Percentiles rank a stretch among this genome's conserved stretches.
Evolutionary conservation across 2,113 vertebrate genomes (phyloP).

Genomic region (Brachyistius frenatus): DNA sequence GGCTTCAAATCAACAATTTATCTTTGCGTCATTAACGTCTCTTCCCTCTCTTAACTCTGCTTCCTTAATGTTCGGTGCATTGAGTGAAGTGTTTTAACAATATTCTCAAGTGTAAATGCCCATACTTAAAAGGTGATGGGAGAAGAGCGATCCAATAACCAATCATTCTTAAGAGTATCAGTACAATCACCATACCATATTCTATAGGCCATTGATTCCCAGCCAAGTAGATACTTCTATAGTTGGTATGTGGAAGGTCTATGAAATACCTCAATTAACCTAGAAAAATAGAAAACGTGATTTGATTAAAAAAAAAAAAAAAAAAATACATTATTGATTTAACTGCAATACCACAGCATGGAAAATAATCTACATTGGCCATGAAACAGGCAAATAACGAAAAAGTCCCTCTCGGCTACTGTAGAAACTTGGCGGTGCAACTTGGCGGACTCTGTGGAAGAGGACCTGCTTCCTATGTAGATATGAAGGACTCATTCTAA

Average conservation of each 20-base stretch:
- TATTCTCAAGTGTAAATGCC: conserved; percentile 54
- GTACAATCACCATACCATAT: conserved; percentile 6
- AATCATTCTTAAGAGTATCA: conserved; percentile 11
- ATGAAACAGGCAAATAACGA: too few species aligned
- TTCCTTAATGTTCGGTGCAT: conserved; percentile 36
- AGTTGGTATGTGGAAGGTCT: not conserved
- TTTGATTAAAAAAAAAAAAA: not conserved
- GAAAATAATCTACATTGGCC: too few species aligned
- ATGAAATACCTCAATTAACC: not conserved
- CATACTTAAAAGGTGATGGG: conserved; percentile 16
- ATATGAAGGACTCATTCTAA: too few species aligned
- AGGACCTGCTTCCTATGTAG: too few species aligned
- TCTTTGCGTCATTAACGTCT: conserved; percentile 54
- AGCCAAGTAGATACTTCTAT: not conserved
- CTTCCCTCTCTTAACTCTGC: conserved; percentile 33
- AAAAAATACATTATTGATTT: not conserved
- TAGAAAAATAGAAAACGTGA: not conserved
- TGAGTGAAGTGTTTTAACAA: conserved; percentile 63
- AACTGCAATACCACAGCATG: not conserved
- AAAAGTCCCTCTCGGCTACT: too few species aligned
- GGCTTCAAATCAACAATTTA: conserved; percentile 69
- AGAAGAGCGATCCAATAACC: conserved; percentile 45
- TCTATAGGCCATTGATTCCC: not conserved
- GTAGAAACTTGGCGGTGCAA: too few species aligned
- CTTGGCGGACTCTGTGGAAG: too few species aligned